These are phyloP conservation scores for Synergus gifuensis DNA, from an alignment of 2,888 invertebrate species.

Conservation along the genomic window DNA sequence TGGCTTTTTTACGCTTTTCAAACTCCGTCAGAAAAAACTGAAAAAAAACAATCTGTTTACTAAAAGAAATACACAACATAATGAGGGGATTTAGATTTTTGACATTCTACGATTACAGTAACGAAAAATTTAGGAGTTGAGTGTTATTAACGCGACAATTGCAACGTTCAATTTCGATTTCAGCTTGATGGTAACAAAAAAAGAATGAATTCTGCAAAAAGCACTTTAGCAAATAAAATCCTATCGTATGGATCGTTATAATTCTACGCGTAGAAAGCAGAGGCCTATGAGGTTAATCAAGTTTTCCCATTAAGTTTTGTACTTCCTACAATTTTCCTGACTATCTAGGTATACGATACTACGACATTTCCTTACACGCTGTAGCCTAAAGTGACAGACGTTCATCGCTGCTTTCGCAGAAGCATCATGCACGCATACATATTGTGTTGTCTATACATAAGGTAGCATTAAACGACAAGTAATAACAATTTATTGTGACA, in stretches of 20 bases:
- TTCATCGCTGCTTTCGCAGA: conserved; percentile 21
- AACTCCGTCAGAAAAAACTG: too few species aligned
- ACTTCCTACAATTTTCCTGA: conserved; percentile 33
- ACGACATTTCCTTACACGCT: conserved; percentile 34
- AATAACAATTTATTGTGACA: conserved; percentile 37
- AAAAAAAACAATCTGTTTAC: background rate
- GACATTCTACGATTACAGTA: background rate
- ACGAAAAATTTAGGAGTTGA: background rate
- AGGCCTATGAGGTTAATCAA: background rate
- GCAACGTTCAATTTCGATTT: conserved; percentile 13
- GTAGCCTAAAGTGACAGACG: conserved; percentile 37
- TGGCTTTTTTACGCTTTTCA: background rate
- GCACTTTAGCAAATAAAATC: background rate
- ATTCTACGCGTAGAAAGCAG: background rate
- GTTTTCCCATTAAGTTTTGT: conserved; percentile 27
- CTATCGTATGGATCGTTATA: background rate
- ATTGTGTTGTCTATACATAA: conserved; percentile 30
- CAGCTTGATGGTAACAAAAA: background rate
- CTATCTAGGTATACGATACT: conserved; percentile 26
- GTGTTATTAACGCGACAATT: background rate
- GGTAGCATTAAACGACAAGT: conserved; percentile 34
- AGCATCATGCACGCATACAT: conserved; percentile 33
- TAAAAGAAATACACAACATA: background rate
- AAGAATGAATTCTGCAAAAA: background rate
- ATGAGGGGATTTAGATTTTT: background rate